Conservation (phyloP, 2,888 invertebrate genomes). For the Dorcus hopei region DNA sequence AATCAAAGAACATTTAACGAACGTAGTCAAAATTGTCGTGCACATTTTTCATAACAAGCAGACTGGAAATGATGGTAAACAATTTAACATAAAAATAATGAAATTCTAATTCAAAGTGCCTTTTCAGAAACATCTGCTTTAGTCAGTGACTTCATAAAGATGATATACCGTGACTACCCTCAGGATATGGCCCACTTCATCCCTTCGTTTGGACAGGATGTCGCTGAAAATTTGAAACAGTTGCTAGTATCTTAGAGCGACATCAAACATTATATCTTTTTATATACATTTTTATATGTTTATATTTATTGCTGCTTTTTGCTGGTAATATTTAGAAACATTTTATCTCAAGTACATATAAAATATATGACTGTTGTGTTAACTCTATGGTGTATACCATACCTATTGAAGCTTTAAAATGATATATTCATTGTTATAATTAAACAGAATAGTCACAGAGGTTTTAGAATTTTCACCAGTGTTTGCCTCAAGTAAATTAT, state of each 20-base stretch:
- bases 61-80: conserved; percentile 53
- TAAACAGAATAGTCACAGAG: too few relatives aligned
- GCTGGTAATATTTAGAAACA: too few relatives aligned
- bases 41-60: conserved; percentile 58
- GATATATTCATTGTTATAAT: too few relatives aligned
- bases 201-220: conserved; percentile 45
- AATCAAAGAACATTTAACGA: conserved; percentile 53
- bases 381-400: too few relatives aligned
- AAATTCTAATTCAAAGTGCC: conserved; percentile 2
- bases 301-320: background rate
- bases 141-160: conserved; percentile 55
- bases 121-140: conserved; percentile 51
- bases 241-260: too few relatives aligned
- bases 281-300: background rate
- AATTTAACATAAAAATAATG: background rate
- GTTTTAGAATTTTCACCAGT: too few relatives aligned
- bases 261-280: conserved; percentile 4
- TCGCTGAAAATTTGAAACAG: conserved; percentile 34
- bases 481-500: too few relatives aligned
- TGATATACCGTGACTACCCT: conserved; percentile 56
- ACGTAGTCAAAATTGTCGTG: conserved; percentile 55
- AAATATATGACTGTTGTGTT: too few relatives aligned
- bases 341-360: too few relatives aligned
- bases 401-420: too few relatives aligned
- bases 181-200: conserved; percentile 54